phyloP scores from a whole-genome alignment of 2,888 invertebrate genomes.

The Actias luna region DNA sequence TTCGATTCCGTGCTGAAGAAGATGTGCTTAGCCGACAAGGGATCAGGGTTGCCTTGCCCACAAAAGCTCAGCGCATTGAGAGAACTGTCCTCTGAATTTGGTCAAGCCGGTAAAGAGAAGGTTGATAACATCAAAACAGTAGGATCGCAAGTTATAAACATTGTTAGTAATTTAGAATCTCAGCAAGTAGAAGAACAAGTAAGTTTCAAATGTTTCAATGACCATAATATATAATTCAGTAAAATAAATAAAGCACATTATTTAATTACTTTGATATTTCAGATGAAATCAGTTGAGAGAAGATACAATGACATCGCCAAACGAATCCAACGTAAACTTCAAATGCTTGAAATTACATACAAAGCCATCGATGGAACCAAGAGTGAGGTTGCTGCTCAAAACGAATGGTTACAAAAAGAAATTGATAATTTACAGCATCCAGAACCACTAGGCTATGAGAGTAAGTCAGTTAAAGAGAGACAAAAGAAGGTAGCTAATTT shows the following conservation, averaged over 20 bases:
- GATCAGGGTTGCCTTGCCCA: slow-evolving; percentile 89
- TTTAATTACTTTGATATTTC: slow-evolving; percentile 27
- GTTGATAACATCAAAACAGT: slow-evolving; percentile 87
- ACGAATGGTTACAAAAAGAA: slow-evolving; percentile 90
- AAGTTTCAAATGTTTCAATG: slow-evolving; percentile 30
- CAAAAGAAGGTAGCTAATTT: slow-evolving; percentile 87
- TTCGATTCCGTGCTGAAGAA: slow-evolving; percentile 90
- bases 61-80: slow-evolving; percentile 89
- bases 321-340: slow-evolving; percentile 90
- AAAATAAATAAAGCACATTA: not conserved
- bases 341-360: slow-evolving; percentile 91
- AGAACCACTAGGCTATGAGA: slow-evolving; percentile 88
- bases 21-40: slow-evolving; percentile 91
- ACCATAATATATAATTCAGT: not conserved
- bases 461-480: slow-evolving; percentile 88
- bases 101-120: slow-evolving; percentile 86
- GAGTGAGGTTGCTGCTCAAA: slow-evolving; percentile 89
- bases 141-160: slow-evolving; percentile 87
- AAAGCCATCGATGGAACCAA: slow-evolving; percentile 91
- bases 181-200: slow-evolving; percentile 95
- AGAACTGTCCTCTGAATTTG: slow-evolving; percentile 88
- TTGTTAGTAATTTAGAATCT: slow-evolving; percentile 92
- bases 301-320: slow-evolving; percentile 92
- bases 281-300: slow-evolving; percentile 91
- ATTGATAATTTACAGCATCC: slow-evolving; percentile 85